phyloP scores from a whole-genome alignment of 1,140 invertebrate genomes.

The Platyscapa corneri region DNA sequence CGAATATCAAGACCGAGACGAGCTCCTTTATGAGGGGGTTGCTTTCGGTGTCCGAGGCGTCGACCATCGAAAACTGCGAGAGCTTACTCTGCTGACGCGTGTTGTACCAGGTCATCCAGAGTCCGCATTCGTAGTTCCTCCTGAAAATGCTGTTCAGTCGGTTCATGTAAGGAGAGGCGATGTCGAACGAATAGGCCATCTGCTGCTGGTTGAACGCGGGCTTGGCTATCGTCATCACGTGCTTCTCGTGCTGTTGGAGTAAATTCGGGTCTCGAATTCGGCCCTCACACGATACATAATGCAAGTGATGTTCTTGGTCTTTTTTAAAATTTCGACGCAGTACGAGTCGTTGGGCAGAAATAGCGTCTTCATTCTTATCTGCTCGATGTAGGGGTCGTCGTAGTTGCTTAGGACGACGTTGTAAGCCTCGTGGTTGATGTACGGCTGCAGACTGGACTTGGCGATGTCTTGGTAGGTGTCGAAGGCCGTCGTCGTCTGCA shows the following conservation, averaged over 20 bases:
- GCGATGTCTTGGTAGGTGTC: not conserved
- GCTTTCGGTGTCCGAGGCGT: not conserved
- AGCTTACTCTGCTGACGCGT: not conserved
- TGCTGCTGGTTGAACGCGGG: constrained; percentile 2
- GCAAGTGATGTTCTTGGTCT: not conserved
- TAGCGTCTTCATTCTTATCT: not conserved
- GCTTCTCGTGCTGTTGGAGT: not conserved
- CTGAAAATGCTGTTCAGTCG: not conserved
- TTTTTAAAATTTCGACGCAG: not conserved
- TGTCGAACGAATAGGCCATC: constrained; percentile 4
- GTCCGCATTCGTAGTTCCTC: not conserved
- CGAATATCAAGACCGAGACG: not conserved
- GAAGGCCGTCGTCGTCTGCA: not conserved
- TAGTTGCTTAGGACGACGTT: constrained; percentile 4
- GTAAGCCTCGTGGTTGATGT: constrained; percentile 2
- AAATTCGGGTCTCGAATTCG: not conserved
- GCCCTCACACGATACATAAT: not conserved
- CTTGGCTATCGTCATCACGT: not conserved
- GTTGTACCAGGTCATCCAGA: not conserved
- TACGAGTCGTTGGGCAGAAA: not conserved
- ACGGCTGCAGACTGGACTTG: not conserved
- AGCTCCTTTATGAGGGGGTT: not conserved
- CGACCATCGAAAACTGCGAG: too few species aligned
- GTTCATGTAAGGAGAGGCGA: not conserved
- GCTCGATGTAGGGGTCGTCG: not conserved